Base-by-base conservation (phyloP, 37 sponge, comb jelly and placozoan genomes). In the Spongia lamella region DNA sequence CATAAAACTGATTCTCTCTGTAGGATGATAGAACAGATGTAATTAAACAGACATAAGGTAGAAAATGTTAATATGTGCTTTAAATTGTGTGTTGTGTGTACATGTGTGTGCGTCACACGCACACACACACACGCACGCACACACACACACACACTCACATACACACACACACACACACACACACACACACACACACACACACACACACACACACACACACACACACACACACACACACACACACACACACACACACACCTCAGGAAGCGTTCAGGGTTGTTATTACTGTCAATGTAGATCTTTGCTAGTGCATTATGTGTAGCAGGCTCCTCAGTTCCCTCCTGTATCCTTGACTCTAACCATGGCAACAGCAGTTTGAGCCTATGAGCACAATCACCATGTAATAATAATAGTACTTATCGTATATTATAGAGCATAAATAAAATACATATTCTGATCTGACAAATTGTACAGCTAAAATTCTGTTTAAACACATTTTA, bases 271-370 rank as follows among this genome's bases (percentile, higher is more conserved):
- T 97, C 98, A 9, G 98, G 98, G 54, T 97, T 97, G 86, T 97
- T 97, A 86, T 97, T 97, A 53, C 86, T 84, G 78, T 97, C 98
- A 36, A 97, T 97, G 92, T 97, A 97, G 84, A 97, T 94, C 88
- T 97, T 97, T 25, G 98, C 98, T 60, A 97, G 85, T 37, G 98
- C 98, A 67, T 97, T 97, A 82, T 97, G 98, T 9, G 98, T 97
- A 66, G 98, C 98, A 0, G 95, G 90, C 66, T 97, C 98, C 51
- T 84, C 78, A n/a, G 70, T 69, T 36, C 96, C 96, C 50, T 94
- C 95, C 75, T 89, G 92, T 22, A 92, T 74, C 1, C 93, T 79
- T 17, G 86, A 71, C 88, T 97, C 98, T 56, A 97, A 80, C 78
- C 84, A 86, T 5, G 98, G 98, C 66, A 94, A 77, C 53, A 97